Base-by-base conservation (phyloP, 1,140 invertebrate species). In the Mylabris phalerata region DNA sequence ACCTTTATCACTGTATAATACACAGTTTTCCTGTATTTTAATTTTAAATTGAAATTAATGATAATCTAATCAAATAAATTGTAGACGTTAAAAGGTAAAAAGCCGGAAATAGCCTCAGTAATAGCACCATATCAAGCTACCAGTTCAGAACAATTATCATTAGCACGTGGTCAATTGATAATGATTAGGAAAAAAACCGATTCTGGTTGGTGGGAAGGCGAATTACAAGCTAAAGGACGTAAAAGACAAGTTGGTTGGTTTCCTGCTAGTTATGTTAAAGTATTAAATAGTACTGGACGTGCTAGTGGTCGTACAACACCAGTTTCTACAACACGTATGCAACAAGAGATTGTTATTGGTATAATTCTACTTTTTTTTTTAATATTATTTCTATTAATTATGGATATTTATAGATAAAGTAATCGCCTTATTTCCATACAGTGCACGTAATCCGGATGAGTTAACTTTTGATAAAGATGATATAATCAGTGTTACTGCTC, bases 181-280 rank as follows among this genome's bases (percentile, higher is more conserved):
- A 90, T 95, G 79, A 92, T 99, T 10, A 81, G 94, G 9, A 98
- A 98, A 75, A 99, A 98, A 73, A 93, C 92, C 6, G 86, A 92
- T 51, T 92, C 91, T 62, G 95, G 95, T 19, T 98, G 96, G 96
- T 99, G 97, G 97, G 96, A 99, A 82, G 97, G 97, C 46, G 97
- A 99, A 77, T 76, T 98, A 25, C 94, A 98, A 78, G 93, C 92
- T 9, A 93, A 95, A 75, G 95, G 95, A n/a, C 87, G 93, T 64
- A 94, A 94, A 71, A 80, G 92, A 50, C 92, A 96, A 78, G 86
- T 96, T 52, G 95, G 95, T 3, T 98, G 95, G 95, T 98, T 98
- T 74, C 95, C 95, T 6, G 95, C 95, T 19, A 93, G 92, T 47
- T 98, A 98, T 73, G 95, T 98, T 0, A 98, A 97, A 79, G 82